phyloP scores from a whole-genome alignment of 1,140 invertebrate genomes.

The Leptinotarsa defecta region DNA sequence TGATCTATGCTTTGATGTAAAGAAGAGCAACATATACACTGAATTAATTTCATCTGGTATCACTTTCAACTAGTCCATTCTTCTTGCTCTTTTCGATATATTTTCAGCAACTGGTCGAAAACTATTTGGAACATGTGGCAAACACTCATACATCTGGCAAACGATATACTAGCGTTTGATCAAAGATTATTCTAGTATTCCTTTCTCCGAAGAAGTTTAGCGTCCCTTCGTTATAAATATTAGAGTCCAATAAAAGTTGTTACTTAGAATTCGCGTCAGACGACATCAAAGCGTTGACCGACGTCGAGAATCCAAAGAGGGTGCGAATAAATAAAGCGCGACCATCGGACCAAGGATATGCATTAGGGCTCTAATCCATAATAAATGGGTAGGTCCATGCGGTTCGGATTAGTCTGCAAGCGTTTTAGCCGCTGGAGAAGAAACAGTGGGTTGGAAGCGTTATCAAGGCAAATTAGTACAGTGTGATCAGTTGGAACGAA shows the following conservation, averaged over 20 bases:
- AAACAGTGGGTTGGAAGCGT: neutral
- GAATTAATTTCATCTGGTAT: too few species aligned
- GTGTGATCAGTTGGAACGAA: too few species aligned
- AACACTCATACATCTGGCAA: too few species aligned
- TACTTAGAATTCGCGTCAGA: conserved; percentile 52
- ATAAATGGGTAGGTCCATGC: conserved; percentile 13
- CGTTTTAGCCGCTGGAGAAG: neutral
- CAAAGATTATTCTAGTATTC: too few species aligned
- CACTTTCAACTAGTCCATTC: too few species aligned
- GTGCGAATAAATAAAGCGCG: conserved; percentile 42
- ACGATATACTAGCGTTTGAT: too few species aligned
- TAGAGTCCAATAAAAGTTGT: conserved; percentile 57
- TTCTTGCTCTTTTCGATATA: too few species aligned
- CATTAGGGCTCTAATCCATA: conserved; percentile 24
- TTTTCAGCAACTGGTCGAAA: too few species aligned
- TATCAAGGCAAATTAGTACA: too few species aligned
- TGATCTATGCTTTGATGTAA: too few species aligned
- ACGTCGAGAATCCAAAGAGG: conserved; percentile 29
- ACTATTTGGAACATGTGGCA: too few species aligned
- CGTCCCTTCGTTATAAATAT: conserved; percentile 51
- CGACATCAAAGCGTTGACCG: conserved; percentile 47
- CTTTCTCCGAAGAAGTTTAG: neutral
- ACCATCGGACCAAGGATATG: conserved; percentile 18
- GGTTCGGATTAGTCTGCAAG: neutral
- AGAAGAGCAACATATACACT: too few species aligned